These are phyloP conservation scores for Sussaba pulchella DNA, from an alignment of 2,888 invertebrate species.

Conservation along the genomic window DNA sequence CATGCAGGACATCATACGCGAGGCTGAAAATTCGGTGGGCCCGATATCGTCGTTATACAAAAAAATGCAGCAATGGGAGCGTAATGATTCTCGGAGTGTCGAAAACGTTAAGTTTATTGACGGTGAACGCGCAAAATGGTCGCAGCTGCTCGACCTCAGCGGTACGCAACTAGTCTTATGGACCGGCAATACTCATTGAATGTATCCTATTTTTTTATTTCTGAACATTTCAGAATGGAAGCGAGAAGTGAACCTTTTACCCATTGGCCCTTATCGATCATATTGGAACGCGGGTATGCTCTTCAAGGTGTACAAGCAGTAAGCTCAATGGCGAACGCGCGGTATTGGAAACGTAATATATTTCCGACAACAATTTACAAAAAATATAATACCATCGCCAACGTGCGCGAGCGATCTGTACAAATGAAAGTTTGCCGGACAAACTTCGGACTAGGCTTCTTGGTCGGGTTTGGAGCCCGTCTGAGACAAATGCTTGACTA, in stretches of 20 bases:
- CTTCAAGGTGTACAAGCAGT: no score
- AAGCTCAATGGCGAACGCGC: no score
- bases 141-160: conserved; percentile 24
- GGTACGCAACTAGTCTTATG: conserved; percentile 22
- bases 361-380: conserved; percentile 77
- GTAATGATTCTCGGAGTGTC: not conserved
- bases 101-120: not conserved
- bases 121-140: not conserved
- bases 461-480: conserved; percentile 86
- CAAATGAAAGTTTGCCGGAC: conserved; percentile 66
- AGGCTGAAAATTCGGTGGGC: conserved; percentile 21
- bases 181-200: not conserved
- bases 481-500: conserved; percentile 97
- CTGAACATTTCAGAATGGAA: conserved; percentile 86
- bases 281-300: conserved; percentile 64
- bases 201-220: not conserved
- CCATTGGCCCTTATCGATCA: conserved; percentile 87
- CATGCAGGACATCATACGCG: conserved; percentile 37
- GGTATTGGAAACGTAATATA: conserved; percentile 72
- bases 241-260: conserved; percentile 86
- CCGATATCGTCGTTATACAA: conserved; percentile 19
- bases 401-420: conserved; percentile 72
- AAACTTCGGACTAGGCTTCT: conserved; percentile 75
- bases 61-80: not conserved
- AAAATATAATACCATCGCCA: conserved; percentile 74